Evolutionary conservation across 2,113 vertebrate species (phyloP).

Genomic region (Poecilia latipinna): DNA sequence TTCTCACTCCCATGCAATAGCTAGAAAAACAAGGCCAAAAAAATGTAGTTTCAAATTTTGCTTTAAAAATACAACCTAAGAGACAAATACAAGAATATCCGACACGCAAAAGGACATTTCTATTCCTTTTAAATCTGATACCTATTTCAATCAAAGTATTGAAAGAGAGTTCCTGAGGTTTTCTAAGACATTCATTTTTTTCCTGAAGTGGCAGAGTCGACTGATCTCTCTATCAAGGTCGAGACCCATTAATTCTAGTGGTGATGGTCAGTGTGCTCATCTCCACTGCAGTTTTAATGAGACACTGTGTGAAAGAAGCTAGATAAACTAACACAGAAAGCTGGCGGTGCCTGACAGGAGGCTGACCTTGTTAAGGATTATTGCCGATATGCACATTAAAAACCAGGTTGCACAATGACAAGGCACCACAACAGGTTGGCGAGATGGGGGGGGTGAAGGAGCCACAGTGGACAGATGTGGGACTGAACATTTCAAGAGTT

Average conservation of each 20-base stretch:
- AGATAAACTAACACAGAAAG: neutral
- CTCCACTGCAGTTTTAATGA: neutral
- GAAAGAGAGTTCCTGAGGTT: neutral
- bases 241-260: neutral
- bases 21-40: neutral
- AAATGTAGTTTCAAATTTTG: neutral
- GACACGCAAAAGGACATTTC: neutral
- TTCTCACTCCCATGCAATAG: neutral
- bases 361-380: neutral
- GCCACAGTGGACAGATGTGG: no score
- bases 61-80: neutral
- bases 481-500: no score
- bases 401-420: neutral
- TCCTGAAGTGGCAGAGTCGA: neutral
- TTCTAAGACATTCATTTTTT: neutral
- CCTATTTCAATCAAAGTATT: neutral
- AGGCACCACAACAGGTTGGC: no score
- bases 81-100: neutral
- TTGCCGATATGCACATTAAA: neutral
- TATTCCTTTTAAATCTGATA: neutral
- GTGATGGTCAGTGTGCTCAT: neutral
- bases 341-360: neutral
- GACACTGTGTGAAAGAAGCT: neutral
- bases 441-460: no score
- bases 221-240: neutral